phyloP scores from a whole-genome alignment of 92 coral and sea anemone genomes.

The Ricordea florida region DNA sequence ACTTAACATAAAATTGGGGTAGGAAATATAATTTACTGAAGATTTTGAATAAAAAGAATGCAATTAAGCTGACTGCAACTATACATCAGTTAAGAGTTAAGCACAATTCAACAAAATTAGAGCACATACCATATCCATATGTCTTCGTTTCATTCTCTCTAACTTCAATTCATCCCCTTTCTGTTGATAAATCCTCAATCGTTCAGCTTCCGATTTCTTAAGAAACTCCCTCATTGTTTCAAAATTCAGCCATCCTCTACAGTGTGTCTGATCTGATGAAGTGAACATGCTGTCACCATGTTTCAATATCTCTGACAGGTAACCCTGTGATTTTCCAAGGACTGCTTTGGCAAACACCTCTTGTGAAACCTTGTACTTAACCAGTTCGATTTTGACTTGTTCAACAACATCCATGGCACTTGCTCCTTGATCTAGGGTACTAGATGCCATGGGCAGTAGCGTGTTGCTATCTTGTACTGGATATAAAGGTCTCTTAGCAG shows the following conservation, averaged over 20 bases:
- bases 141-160: slow-evolving; percentile 60
- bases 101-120: not conserved
- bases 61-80: too few species aligned
- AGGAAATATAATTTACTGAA: too few species aligned
- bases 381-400: slow-evolving; percentile 78
- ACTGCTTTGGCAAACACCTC: slow-evolving; percentile 93
- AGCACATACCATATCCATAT: slow-evolving; percentile 12
- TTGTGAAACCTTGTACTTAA: slow-evolving; percentile 81
- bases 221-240: slow-evolving; percentile 84
- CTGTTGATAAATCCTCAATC: slow-evolving; percentile 63
- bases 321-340: slow-evolving; percentile 89
- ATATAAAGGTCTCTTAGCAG: slow-evolving; percentile 49
- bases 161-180: slow-evolving; percentile 70
- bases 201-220: slow-evolving; percentile 69
- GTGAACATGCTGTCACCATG: slow-evolving; percentile 84
- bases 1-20: too few species aligned
- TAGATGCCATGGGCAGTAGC: slow-evolving; percentile 15
- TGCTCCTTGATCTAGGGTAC: not conserved
- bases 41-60: too few species aligned
- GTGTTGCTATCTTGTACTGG: slow-evolving; percentile 37
- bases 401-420: not conserved
- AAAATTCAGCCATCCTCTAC: slow-evolving; percentile 85
- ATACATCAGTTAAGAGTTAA: not conserved
- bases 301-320: slow-evolving; percentile 87
- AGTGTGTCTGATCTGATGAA: slow-evolving; percentile 70